Evolutionary conservation across 1,140 invertebrate species (phyloP).

Genomic region (Laupala kohalensis): DNA sequence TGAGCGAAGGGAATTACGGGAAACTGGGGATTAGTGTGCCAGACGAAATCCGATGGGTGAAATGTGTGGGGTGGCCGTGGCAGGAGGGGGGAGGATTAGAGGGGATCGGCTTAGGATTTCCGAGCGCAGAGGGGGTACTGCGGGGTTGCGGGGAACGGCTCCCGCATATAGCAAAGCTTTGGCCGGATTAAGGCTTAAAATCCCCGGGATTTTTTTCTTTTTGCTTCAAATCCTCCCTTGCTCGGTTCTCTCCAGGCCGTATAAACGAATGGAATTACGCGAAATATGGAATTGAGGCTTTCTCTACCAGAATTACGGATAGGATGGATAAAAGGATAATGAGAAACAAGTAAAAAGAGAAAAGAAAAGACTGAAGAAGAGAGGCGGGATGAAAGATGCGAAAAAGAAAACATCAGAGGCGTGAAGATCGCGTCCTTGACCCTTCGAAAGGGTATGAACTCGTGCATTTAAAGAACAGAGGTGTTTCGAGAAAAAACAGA

Average conservation of each 20-base stretch:
- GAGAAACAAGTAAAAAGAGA: neutral
- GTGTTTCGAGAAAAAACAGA: too few species aligned
- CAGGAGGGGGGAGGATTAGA: conserved; percentile 14
- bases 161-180: conserved; percentile 5
- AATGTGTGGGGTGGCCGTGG: conserved; percentile 5
- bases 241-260: neutral
- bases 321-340: conserved; percentile 1
- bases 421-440: neutral
- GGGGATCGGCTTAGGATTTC: conserved; percentile 8
- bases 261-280: conserved; percentile 7
- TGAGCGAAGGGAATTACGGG: conserved; percentile 35
- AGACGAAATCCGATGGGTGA: conserved; percentile 12
- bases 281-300: conserved; percentile 6
- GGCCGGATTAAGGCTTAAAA: conserved; percentile 9
- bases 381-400: neutral
- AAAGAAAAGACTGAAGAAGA: neutral
- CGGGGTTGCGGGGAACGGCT: conserved; percentile 1
- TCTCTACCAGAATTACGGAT: conserved; percentile 4
- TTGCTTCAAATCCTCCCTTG: neutral
- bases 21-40: conserved; percentile 32
- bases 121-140: conserved; percentile 4
- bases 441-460: too few species aligned
- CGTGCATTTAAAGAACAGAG: too few species aligned
- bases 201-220: conserved; percentile 8
- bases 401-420: neutral